Conservation (phyloP, 2,797 vertebrate genomes). For the Phrynocephalus guinanensis region DNA sequence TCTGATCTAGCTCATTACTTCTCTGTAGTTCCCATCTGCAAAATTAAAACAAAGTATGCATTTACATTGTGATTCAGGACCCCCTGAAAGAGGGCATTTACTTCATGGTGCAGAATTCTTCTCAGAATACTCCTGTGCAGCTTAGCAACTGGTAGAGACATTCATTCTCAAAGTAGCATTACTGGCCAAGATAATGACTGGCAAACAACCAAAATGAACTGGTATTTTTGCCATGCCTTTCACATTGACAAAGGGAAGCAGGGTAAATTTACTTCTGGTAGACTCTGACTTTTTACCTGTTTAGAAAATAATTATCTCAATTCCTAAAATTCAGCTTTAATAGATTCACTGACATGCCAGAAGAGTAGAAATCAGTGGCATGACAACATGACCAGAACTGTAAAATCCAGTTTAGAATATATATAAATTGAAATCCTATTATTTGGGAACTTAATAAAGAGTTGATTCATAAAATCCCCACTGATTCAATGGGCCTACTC, state of each 20-base stretch:
- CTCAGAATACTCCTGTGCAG: background rate
- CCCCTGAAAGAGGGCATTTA: background rate
- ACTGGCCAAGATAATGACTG: constrained; percentile 36
- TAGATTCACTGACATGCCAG: background rate
- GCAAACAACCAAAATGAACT: constrained; percentile 32
- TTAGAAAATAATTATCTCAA: constrained; percentile 5
- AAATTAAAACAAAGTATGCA: constrained; percentile 10
- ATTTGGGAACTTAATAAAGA: too few species aligned
- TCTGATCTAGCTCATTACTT: constrained; percentile 16
- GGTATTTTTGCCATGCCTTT: constrained; percentile 29
- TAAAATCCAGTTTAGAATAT: background rate
- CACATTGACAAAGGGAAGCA: constrained; percentile 28
- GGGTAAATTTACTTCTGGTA: constrained; percentile 16
- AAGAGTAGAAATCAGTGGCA: background rate
- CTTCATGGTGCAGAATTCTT: constrained; percentile 28
- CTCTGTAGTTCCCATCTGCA: background rate
- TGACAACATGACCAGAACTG: background rate
- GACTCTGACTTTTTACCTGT: background rate
- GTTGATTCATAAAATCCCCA: too few species aligned
- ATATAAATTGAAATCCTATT: too few species aligned
- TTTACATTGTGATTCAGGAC: constrained; percentile 15
- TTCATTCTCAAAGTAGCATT: constrained; percentile 26
- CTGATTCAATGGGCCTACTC: too few species aligned
- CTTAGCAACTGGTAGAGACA: constrained; percentile 39
- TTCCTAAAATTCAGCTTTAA: background rate